Percentiles rank a stretch among this genome's conserved stretches.
Conservation (phyloP, 2,797 vertebrate species). For the Rhinogobio ventralis region DNA sequence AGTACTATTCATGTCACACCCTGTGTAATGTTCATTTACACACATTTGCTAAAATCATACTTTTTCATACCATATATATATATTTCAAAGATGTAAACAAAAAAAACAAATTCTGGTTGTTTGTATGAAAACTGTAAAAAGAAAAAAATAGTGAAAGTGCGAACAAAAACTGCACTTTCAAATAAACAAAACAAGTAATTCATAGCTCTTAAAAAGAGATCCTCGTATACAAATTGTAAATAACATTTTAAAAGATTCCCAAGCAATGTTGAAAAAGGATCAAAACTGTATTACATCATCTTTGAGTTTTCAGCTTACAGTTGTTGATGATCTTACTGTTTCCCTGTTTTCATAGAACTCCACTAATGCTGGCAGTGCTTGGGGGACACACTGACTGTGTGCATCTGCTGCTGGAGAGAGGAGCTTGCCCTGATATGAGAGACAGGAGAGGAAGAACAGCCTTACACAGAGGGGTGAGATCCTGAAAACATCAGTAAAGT, state of each 20-base stretch:
- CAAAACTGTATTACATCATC: neutral
- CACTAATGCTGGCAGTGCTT: slow-evolving; percentile 94
- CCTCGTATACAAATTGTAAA: neutral
- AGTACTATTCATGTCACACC: neutral
- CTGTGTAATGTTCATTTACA: neutral
- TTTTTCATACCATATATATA: neutral
- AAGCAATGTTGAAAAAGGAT: neutral
- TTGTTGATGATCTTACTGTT: neutral
- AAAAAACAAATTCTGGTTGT: neutral
- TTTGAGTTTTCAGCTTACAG: neutral
- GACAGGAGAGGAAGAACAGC: slow-evolving; percentile 93
- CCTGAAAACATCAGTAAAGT: neutral
- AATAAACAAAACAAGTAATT: neutral
- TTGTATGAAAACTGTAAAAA: neutral
- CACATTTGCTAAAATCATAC: neutral
- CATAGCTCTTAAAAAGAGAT: neutral
- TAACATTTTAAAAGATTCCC: neutral
- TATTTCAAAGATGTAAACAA: neutral
- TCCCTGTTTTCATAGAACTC: slow-evolving; percentile 79
- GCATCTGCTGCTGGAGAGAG: slow-evolving; percentile 92
- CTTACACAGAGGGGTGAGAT: slow-evolving; percentile 91
- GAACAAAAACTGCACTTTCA: neutral
- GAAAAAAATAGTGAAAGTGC: too few relatives aligned
- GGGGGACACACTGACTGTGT: slow-evolving; percentile 94
- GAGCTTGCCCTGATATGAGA: slow-evolving; percentile 87